Base-by-base conservation (phyloP, 1,140 invertebrate species). In the Aphaenogaster rudis region DNA sequence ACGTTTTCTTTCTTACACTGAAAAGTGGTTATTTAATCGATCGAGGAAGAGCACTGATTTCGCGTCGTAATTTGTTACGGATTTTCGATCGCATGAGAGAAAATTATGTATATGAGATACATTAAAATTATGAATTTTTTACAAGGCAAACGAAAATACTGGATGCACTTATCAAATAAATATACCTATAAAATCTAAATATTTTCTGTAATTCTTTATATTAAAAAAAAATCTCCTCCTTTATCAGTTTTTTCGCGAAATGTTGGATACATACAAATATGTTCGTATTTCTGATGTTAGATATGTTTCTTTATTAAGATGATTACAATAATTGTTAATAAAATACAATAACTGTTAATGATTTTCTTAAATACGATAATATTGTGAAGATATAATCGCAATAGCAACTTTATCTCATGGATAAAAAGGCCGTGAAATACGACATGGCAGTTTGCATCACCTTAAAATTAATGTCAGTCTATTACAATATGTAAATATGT, bases 361-460 rank as follows among this genome's bases (percentile, higher is more conserved):
- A 21, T 0, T 74, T 54, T 54, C 13, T 5, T 72, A 8, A n/a
- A 39, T 74, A 36, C 4, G 8, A 54, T 33, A 52, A 39, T 50
- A 36, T 50, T 39, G 3, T 39, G 1, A 50, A 74, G 28, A 36
- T 74, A 36, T 54, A 69, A 57, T 57, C 21, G 11, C 3, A 39
- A 13, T 5, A 57, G 0, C 2, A 13, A 15, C 4, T 9, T 21
- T 81, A 81, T 42, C 9, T 69, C 21, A 81, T 9, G 5, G 78
- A 69, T 13, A 71, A 45, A 42, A 81, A 42, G 3, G 50, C 21
- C 4, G 36, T 81, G 2, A 81, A 81, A 17, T 81, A 81, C 13
- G 78, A 81, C 63, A 71, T 57, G 8, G 78, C 48, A 11, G 78
- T 71, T 57, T 81, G 48, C 64, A 71, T 54, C 1, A 81, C 64